Evolutionary conservation across 2,797 vertebrate species (phyloP), one percentile per base, ranked within the genome.

Genomic region (Eremophila alpestris): DNA sequence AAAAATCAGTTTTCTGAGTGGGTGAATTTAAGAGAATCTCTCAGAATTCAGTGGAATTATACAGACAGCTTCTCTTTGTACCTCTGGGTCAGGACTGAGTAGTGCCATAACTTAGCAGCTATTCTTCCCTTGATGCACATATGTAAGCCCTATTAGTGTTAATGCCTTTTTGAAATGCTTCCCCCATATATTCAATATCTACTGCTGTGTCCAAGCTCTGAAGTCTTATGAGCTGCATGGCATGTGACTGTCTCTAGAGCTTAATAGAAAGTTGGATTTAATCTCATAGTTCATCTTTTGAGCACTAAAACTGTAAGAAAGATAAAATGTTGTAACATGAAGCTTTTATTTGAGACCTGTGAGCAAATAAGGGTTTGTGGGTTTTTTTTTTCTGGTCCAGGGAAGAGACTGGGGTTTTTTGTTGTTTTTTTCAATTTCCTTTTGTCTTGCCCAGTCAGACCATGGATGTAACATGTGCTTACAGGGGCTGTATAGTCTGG

Each of bases 231-330:
- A 83, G 63, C 46, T 94, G 69, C 55, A 3, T 92, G 77, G 81
- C 74, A 62, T n/a, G 41, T 79, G 55, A 13, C 83, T 78, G 27
- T 94, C 94, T 95, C 83, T 87, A 45, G 91, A 93, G 89, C 16
- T 83, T 93, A 88, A 83, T 60, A 71, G 86, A 77, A 94, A 94
- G 60, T 63, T 75, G 58, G 48, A 75, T 94, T 95, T 95, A 95
- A 95, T 94, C 87, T 81, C 43, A 38, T 32, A 85, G 77, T 95
- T 94, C 64, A 75, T 79, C 70, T 87, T 93, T 52, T 56, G 60
- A 83, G 68, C 45, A 46, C 46, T 96, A 91, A 95, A 96, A 91
- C 55, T 77, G 87, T 94, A 93, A 86, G 54, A 76, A 41, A 76
- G 93, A 85, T 94, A 87, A 93, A 90, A 69, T 91, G 69, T 75